Evolutionary conservation across 2,888 invertebrate genomes (phyloP), one percentile per base, ranked within the genome.

Genomic region (Apamea monoglypha): DNA sequence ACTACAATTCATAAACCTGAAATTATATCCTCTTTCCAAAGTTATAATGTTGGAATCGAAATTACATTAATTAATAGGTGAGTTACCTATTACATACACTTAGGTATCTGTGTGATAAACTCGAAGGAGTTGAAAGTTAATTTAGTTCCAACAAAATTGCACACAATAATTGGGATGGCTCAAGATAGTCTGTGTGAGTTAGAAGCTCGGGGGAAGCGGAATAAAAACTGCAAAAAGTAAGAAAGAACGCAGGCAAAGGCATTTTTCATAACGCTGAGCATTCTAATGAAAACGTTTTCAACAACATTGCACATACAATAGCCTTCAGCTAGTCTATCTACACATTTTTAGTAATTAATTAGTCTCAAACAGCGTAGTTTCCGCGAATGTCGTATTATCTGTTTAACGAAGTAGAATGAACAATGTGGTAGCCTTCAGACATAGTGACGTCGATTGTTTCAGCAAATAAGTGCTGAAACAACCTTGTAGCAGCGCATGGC

Each of bases 381-480:
- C 88, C 89, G 90, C 87, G 91, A 92, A 90, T 91, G 89, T 88
- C 80, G 83, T 84, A 82, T 89, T 93, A 94, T 92, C 92, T 92
- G 94, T 94, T 94, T 95, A 95, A 93, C 92, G 90, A 89, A 90
- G 91, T 92, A 92, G 92, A 93, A 94, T 92, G 92, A 93, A 93
- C 92, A 92, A 92, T 92, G 90, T 88, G 88, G 88, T 89, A 92
- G 93, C 95, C 96, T 95, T 95, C 94, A 92, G 91, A 90, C 89
- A 88, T 82, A 90, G 89, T 96, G 96, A 96, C 96, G 96, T 96
- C 96, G 96, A 94, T 95, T 95, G 96, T 96, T 96, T 96, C 95
- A 96, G 96, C 94, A 94, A 95, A 96, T 94, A 93, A 95, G 90
- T 92, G 87, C 91, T 92, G 91, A 86, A 90, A 90, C 89, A 95